Conservation (phyloP, 2,888 invertebrate genomes). For the Dorcus hopei region DNA sequence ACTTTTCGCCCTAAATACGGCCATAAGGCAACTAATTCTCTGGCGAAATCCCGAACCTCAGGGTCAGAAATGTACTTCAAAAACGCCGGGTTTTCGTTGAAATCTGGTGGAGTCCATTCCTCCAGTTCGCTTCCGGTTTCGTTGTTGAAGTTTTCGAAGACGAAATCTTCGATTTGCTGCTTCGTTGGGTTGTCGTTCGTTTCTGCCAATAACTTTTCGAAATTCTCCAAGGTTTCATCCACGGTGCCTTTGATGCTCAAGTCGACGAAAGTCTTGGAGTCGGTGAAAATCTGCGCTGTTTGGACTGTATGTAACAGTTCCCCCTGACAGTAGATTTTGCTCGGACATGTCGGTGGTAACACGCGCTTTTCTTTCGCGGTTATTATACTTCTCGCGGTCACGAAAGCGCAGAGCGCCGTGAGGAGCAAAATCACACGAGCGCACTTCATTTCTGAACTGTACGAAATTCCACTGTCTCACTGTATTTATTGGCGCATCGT, state of each 20-base stretch:
- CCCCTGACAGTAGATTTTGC: slow-evolving; percentile 15
- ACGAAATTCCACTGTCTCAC: too few species aligned
- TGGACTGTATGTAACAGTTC: slow-evolving; percentile 74
- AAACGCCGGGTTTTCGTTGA: slow-evolving; percentile 57
- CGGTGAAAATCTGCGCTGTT: slow-evolving; percentile 73
- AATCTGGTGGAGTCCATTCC: slow-evolving; percentile 60
- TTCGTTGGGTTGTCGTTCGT: slow-evolving; percentile 50
- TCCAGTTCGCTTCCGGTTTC: slow-evolving; percentile 54
- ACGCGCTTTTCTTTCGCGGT: neutral
- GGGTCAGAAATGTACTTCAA: slow-evolving; percentile 58
- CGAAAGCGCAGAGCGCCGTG: too few species aligned
- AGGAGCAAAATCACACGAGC: too few species aligned
- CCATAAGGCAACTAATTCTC: slow-evolving; percentile 62
- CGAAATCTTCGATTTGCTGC: slow-evolving; percentile 54
- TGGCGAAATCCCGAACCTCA: slow-evolving; percentile 59
- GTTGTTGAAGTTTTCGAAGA: slow-evolving; percentile 57
- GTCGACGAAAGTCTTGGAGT: slow-evolving; percentile 90
- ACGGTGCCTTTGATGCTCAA: slow-evolving; percentile 71
- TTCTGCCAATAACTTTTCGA: slow-evolving; percentile 54
- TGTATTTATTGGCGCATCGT: too few species aligned
- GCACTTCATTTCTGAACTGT: too few species aligned
- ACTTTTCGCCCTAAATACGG: slow-evolving; percentile 61
- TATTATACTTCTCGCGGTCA: too few species aligned
- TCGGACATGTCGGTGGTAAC: slow-evolving; percentile 12
- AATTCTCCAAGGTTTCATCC: slow-evolving; percentile 56